Percentiles rank a stretch among this genome's conserved stretches.
Evolutionary conservation across 1,140 invertebrate genomes (phyloP).

Genomic region (Diorhabda carinulata): DNA sequence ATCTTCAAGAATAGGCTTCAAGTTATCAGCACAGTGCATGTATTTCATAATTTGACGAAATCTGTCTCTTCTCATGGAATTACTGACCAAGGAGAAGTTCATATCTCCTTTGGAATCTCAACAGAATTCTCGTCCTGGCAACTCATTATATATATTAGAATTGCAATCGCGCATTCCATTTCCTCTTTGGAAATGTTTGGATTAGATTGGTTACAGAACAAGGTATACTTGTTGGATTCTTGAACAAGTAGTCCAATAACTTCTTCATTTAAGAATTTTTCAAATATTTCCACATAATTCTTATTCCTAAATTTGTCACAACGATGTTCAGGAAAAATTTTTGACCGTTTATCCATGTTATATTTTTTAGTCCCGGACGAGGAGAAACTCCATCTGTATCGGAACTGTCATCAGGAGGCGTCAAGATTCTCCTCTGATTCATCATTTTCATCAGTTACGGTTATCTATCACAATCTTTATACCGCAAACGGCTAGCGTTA

Average conservation of each 20-base stretch:
- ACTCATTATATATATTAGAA: conserved; percentile 8
- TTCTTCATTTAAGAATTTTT: too few relatives aligned
- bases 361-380: conserved; percentile 3
- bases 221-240: neutral
- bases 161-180: neutral
- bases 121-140: conserved; percentile 25
- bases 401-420: too few relatives aligned
- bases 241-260: too few relatives aligned
- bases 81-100: conserved; percentile 31
- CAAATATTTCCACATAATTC: too few relatives aligned
- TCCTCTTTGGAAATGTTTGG: neutral
- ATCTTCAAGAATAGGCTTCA: conserved; percentile 16
- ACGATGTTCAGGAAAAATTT: too few relatives aligned
- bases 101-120: conserved; percentile 20
- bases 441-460: conserved; percentile 8
- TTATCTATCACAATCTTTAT: too few relatives aligned
- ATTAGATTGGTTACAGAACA: conserved; percentile 5
- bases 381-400: neutral
- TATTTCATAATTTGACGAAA: conserved; percentile 40
- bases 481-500: too few relatives aligned
- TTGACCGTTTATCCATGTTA: neutral
- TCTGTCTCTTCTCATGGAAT: conserved; percentile 38
- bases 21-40: conserved; percentile 36
- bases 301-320: too few relatives aligned
- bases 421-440: neutral